Conservation (phyloP, 1,140 invertebrate species). For the Drosophila prosaltans region DNA sequence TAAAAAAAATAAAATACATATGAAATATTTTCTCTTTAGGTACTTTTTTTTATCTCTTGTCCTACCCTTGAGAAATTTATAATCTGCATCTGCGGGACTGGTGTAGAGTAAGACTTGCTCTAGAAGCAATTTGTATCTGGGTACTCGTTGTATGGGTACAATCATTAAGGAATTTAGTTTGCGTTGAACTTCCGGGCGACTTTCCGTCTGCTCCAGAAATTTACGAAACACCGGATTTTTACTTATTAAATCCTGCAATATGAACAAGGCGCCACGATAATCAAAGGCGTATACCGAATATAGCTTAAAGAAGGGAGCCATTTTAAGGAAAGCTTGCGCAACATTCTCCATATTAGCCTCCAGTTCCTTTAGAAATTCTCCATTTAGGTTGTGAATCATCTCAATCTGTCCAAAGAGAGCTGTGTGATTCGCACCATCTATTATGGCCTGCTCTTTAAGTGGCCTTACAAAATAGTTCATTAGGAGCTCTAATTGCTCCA, state of each 20-base stretch:
- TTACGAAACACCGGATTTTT: conserved; percentile 85
- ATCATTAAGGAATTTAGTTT: conserved; percentile 89
- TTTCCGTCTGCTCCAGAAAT: conserved; percentile 87
- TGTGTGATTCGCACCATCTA: conserved; percentile 85
- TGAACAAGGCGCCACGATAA: conserved; percentile 86
- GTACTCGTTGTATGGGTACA: conserved; percentile 90
- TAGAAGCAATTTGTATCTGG: conserved; percentile 89
- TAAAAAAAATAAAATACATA: conserved; percentile 3
- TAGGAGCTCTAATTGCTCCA: conserved; percentile 87
- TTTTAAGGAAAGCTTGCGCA: conserved; percentile 87
- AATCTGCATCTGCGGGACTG: conserved; percentile 85
- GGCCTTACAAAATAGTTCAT: conserved; percentile 89
- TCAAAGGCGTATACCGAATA: conserved; percentile 91
- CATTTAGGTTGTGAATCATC: conserved; percentile 89
- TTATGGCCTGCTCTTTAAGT: conserved; percentile 85
- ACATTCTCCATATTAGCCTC: conserved; percentile 86
- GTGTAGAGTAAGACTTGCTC: conserved; percentile 88
- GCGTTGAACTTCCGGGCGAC: conserved; percentile 87
- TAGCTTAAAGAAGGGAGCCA: conserved; percentile 91
- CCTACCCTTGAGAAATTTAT: conserved; percentile 83
- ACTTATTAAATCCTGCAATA: conserved; percentile 86
- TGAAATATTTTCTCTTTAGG: neutral
- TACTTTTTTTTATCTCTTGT: conserved; percentile 42
- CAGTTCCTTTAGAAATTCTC: conserved; percentile 87
- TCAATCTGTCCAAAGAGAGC: conserved; percentile 89